phyloP scores from a whole-genome alignment of 2,888 invertebrate genomes.

The Cyrtodaria siliqua region DNA sequence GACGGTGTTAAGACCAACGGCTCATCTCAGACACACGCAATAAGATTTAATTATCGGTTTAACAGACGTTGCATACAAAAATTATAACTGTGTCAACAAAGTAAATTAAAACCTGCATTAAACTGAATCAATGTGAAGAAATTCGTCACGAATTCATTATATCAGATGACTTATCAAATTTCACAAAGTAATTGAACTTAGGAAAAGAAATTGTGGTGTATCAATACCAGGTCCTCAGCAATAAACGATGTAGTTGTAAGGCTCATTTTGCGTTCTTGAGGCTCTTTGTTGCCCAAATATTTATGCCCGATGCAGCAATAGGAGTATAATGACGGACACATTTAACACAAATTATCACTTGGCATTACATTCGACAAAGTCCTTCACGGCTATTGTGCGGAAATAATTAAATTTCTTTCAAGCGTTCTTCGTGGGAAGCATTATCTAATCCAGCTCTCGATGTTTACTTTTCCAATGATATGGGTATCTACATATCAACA shows the following conservation, averaged over 20 bases:
- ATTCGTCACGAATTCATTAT: constrained; percentile 13
- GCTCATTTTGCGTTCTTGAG: background rate
- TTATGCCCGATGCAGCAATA: background rate
- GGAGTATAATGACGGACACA: background rate
- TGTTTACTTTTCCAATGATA: constrained; percentile 38
- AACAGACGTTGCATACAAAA: background rate
- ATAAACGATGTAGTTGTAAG: background rate
- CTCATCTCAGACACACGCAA: too few species aligned
- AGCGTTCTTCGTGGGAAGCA: constrained; percentile 35
- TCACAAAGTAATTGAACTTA: constrained; percentile 1
- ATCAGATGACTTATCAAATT: constrained; percentile 11
- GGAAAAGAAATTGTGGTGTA: background rate
- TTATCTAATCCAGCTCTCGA: constrained; percentile 10
- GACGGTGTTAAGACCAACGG: too few species aligned
- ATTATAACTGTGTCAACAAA: constrained; percentile 5
- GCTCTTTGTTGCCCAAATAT: background rate
- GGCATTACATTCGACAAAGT: too few species aligned
- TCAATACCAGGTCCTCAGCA: background rate
- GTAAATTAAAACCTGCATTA: background rate
- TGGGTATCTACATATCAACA: constrained; percentile 15
- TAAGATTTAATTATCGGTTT: background rate
- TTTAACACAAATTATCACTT: background rate
- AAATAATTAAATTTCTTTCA: constrained; percentile 44
- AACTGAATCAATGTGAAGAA: background rate
- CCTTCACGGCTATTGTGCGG: constrained; percentile 1